Conservation (phyloP, 2,888 invertebrate genomes). For the Orchestes rusci region DNA sequence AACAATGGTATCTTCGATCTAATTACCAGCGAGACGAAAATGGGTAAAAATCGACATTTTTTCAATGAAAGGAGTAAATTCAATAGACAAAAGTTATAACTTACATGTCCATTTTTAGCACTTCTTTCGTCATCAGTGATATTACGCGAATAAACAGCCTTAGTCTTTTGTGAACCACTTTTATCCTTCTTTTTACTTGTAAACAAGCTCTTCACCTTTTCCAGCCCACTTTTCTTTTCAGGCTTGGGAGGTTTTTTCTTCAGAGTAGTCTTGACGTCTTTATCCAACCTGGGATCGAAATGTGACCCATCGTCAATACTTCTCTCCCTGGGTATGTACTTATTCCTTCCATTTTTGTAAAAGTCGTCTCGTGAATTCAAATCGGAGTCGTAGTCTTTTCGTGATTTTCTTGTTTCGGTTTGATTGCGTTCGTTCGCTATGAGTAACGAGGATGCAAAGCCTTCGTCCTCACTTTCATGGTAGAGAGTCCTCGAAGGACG, state of each 20-base stretch:
- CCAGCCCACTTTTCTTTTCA: constrained; percentile 64
- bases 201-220: constrained; percentile 72
- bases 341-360: constrained; percentile 27
- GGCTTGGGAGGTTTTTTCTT: constrained; percentile 51
- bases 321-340: constrained; percentile 50
- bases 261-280: constrained; percentile 47
- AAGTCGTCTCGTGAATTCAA: constrained; percentile 33
- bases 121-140: constrained; percentile 45
- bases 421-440: constrained; percentile 68
- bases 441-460: constrained; percentile 60
- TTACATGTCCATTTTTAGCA: constrained; percentile 30
- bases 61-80: no score
- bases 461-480: constrained; percentile 62
- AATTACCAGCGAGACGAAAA: constrained; percentile 7
- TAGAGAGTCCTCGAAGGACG: constrained; percentile 33
- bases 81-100: no score
- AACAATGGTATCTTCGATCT: constrained; percentile 17
- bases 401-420: constrained; percentile 47
- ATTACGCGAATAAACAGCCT: constrained; percentile 54
- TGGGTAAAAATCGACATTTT: no score
- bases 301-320: constrained; percentile 63
- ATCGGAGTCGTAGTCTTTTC: constrained; percentile 35
- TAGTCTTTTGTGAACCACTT: constrained; percentile 47
- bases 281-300: constrained; percentile 57
- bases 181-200: constrained; percentile 56